Base-by-base conservation (phyloP, 2,797 vertebrate genomes). In the Gymnopithys bicolor region DNA sequence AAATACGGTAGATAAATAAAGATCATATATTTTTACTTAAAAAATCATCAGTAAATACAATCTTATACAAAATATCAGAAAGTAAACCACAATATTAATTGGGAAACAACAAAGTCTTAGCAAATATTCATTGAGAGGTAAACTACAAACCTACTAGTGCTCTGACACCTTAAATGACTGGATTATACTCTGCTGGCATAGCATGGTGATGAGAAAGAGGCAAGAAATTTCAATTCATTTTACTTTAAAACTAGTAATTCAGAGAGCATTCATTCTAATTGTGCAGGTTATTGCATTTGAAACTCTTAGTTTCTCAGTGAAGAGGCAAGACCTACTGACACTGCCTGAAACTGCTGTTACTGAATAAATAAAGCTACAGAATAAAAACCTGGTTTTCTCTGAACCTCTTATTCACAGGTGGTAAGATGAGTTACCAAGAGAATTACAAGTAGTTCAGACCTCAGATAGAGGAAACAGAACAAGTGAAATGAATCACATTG, bases 11-110 rank as follows among this genome's bases (percentile, higher is more conserved):
- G 63, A 55, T 21, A 68, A 55, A 51, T 6, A 48, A 67, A 81
- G 5, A 25, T 46, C 4, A 48, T 2, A 4, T 13, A 14, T 21
- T 49, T 9, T 63, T 52, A 19, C 13, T 51, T 21, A 0, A 39
- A 64, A 56, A 71, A 19, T 8, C 2, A 7, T 22, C 10, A 27
- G 2, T 68, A 69, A 79, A 66, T 55, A 58, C 2, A 43, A 5
- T 60, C 56, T 74, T 62, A 32, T 5, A 71, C 19, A 73, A 84
- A 82, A 83, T 35, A 58, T 5, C 19, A 51, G 37, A 51, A 74
- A 76, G 9, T 13, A 83, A 80, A 46, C 19, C 39, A 51, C 30
- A 58, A 4, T 62, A 37, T 62, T 28, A 9, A 46, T 22, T 19
- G 12, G 39, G 39, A 76, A 89, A 49, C 13, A 59, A 39, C 11